A percentile compares a stretch with the other conserved stretches of the same genome.
Evolutionary conservation across 2,888 invertebrate species (phyloP).

Genomic region (Ophion costatus): DNA sequence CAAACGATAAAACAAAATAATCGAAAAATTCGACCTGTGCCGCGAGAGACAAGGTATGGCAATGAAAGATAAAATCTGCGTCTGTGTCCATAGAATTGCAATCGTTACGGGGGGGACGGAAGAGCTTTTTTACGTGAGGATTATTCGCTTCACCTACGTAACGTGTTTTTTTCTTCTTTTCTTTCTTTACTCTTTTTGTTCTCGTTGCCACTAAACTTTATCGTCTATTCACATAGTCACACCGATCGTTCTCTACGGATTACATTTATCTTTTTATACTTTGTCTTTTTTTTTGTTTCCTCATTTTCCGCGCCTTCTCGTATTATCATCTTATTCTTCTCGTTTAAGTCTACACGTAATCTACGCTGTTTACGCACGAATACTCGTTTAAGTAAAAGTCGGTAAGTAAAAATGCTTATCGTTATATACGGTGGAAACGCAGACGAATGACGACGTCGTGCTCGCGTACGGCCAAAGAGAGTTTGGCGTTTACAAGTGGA

Average conservation of each 20-base stretch:
- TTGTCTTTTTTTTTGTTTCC: constrained; percentile 42
- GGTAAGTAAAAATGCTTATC: constrained; percentile 81
- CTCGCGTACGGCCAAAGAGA: constrained; percentile 43
- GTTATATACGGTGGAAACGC: constrained; percentile 75
- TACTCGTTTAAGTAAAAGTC: constrained; percentile 76
- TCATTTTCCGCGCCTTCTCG: constrained; percentile 58
- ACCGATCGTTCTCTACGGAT: constrained; percentile 80
- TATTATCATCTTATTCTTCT: constrained; percentile 16
- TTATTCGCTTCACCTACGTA: constrained; percentile 67
- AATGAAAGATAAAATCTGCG: constrained; percentile 36
- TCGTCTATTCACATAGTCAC: constrained; percentile 81
- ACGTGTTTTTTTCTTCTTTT: constrained; percentile 12
- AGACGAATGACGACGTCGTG: constrained; percentile 76
- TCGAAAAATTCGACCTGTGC: constrained; percentile 37
- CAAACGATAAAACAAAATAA: constrained; percentile 13
- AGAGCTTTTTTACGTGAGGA: constrained; percentile 70
- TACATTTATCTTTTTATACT: constrained; percentile 71
- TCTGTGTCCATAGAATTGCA: constrained; percentile 43
- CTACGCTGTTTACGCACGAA: constrained; percentile 68
- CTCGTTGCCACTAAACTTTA: constrained; percentile 65
- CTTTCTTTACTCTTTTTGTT: neutral
- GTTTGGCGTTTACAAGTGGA: constrained; percentile 17
- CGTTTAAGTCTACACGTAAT: constrained; percentile 55
- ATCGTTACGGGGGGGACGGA: constrained; percentile 68
- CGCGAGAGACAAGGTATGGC: neutral